These are phyloP conservation scores for Callipepla squamata DNA, from an alignment of 2,113 vertebrate species.

Conservation along the genomic window DNA sequence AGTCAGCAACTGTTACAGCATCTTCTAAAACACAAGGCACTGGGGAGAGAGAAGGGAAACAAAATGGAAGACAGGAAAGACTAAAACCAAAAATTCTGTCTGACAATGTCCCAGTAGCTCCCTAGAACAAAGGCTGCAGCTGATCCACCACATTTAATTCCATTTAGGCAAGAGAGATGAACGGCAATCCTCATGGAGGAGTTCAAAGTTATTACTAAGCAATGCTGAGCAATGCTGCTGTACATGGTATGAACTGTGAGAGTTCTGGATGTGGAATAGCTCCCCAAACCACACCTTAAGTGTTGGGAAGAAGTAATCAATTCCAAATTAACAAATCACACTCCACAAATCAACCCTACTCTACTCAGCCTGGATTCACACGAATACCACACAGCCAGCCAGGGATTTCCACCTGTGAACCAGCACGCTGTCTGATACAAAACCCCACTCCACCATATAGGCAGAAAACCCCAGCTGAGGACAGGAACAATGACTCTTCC, in stretches of 20 bases:
- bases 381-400: not conserved
- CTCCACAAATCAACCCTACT: not conserved
- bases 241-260: not conserved
- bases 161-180: not conserved
- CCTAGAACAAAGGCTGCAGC: not conserved
- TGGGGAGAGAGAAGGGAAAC: not conserved
- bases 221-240: not conserved
- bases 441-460: not conserved
- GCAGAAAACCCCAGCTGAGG: not conserved
- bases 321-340: not conserved
- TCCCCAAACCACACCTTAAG: not conserved
- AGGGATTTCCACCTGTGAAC: not conserved
- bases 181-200: not conserved
- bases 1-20: not conserved
- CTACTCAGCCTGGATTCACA: not conserved
- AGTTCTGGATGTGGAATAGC: no score
- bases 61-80: not conserved
- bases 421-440: not conserved
- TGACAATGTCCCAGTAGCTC: not conserved
- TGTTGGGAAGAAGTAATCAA: not conserved
- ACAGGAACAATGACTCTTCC: not conserved
- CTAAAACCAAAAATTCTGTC: not conserved
- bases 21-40: not conserved
- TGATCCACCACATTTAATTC: not conserved
- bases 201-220: not conserved